phyloP scores from a whole-genome alignment of 2,888 invertebrate species.

The Nymphalis urticae region DNA sequence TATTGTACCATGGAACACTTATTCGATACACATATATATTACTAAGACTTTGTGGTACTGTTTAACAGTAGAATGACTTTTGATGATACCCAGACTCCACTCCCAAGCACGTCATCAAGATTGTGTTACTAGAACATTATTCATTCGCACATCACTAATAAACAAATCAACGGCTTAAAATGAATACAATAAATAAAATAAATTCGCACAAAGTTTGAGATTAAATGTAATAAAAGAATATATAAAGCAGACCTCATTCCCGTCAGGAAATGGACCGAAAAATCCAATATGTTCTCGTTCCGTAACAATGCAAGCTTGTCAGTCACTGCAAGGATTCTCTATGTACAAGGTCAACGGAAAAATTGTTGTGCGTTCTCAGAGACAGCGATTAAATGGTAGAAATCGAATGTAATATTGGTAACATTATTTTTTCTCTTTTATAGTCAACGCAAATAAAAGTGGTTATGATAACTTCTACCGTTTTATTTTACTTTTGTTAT shows the following conservation, averaged over 20 bases:
- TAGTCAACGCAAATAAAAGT: neutral
- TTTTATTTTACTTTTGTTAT: too few relatives aligned
- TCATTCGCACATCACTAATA: neutral
- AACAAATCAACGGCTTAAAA: neutral
- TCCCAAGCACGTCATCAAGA: too few relatives aligned
- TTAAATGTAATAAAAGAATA: neutral
- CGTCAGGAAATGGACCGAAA: conserved; percentile 31
- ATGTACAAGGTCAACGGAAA: neutral
- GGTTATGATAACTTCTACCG: too few relatives aligned
- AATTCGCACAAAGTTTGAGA: neutral
- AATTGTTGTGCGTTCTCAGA: conserved; percentile 6
- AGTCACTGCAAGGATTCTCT: conserved; percentile 46
- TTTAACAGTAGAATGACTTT: too few relatives aligned
- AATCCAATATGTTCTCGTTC: conserved; percentile 44
- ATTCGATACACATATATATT: too few relatives aligned
- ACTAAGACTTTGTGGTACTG: too few relatives aligned
- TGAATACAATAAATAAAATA: neutral
- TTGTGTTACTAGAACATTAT: too few relatives aligned
- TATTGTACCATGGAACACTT: too few relatives aligned
- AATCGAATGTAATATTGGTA: neutral
- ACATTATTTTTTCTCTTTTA: too few relatives aligned
- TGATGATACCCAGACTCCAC: too few relatives aligned
- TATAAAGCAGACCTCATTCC: conserved; percentile 8
- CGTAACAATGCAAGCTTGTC: conserved; percentile 51
- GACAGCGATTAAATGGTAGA: conserved; percentile 9